Evolutionary conservation across 2,113 vertebrate genomes (phyloP).

Genomic region (Callionymus lyra): DNA sequence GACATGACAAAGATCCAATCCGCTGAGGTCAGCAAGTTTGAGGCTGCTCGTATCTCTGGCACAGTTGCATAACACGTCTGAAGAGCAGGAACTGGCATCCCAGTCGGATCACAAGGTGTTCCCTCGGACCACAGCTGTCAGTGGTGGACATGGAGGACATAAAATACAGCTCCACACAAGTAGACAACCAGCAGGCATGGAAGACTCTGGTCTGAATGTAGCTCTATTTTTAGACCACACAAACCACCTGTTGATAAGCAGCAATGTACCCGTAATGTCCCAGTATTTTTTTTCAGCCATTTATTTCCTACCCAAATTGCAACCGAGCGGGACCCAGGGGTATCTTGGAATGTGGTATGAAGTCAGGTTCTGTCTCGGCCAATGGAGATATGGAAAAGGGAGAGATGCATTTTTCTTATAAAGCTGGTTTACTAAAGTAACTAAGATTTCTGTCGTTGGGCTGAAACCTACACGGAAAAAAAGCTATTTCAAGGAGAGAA

Average conservation of each 20-base stretch:
- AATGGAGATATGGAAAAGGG: no score
- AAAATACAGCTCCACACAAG: constrained; percentile 14
- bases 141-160: constrained; percentile 15
- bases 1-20: constrained; percentile 20
- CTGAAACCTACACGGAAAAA: no score
- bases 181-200: constrained; percentile 6
- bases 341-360: no score
- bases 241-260: not conserved
- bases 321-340: no score
- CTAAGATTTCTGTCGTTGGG: no score
- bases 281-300: no score
- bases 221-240: constrained; percentile 41
- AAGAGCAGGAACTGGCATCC: constrained; percentile 22
- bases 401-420: no score
- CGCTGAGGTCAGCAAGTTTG: constrained; percentile 1
- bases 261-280: not conserved
- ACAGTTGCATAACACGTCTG: constrained; percentile 36
- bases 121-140: constrained; percentile 23
- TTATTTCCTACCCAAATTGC: no score
- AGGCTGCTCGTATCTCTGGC: constrained; percentile 3
- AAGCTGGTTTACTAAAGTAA: no score
- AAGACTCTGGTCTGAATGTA: constrained; percentile 19
- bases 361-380: no score
- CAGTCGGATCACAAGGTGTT: constrained; percentile 31
- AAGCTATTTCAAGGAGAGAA: no score